phyloP scores from a whole-genome alignment of 2,113 vertebrate species.

The Semicossyphus pulcher region DNA sequence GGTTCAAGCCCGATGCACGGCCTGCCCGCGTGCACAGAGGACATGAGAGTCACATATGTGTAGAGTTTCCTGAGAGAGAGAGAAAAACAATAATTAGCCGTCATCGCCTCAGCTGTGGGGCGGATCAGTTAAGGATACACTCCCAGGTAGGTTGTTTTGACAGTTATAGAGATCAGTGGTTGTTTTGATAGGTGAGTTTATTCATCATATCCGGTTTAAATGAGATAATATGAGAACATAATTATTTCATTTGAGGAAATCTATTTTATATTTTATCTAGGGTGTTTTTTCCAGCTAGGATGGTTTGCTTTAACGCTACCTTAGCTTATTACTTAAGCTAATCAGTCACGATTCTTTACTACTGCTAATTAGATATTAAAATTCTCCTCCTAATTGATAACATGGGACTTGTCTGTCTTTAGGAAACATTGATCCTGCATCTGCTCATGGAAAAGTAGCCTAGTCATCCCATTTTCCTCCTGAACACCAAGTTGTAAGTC shows the following conservation, averaged over 20 bases:
- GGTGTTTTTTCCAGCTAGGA: too few relatives aligned
- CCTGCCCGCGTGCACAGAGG: constrained; percentile 45
- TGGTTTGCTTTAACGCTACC: not conserved
- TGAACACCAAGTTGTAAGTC: constrained; percentile 46
- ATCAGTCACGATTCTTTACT: constrained; percentile 57
- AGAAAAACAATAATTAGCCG: constrained; percentile 9
- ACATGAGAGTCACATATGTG: constrained; percentile 28
- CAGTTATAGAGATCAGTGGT: not conserved
- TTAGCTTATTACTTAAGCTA: constrained; percentile 1
- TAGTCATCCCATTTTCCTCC: constrained; percentile 33
- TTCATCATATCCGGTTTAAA: not conserved
- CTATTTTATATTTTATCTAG: too few relatives aligned
- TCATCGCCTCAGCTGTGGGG: constrained; percentile 54
- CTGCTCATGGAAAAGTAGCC: constrained; percentile 62
- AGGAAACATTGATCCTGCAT: constrained; percentile 46
- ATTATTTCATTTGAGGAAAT: not conserved
- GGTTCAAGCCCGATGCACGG: constrained; percentile 41
- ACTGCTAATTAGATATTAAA: not conserved
- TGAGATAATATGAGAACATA: not conserved
- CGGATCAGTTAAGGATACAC: constrained; percentile 54
- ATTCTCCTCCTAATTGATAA: constrained; percentile 11
- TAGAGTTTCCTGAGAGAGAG: constrained; percentile 21
- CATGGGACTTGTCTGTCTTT: constrained; percentile 18
- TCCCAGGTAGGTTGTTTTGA: constrained; percentile 67
- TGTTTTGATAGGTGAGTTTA: not conserved